Conservation (phyloP, 1,140 invertebrate species). For the Achroia grisella region DNA sequence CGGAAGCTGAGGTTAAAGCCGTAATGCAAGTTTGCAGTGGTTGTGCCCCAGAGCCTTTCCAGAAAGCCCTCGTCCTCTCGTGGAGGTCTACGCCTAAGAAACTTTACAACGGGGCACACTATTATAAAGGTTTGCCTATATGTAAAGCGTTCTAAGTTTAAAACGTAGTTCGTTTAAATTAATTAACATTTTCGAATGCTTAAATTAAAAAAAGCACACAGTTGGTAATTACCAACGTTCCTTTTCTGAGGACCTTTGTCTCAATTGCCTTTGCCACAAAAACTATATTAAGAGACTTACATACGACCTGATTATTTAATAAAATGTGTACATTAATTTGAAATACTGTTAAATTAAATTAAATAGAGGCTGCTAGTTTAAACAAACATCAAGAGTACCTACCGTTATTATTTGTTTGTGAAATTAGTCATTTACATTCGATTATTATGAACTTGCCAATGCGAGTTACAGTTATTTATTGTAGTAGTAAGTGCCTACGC, state of each 20-base stretch:
- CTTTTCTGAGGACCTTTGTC: too few relatives aligned
- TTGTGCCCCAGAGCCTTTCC: constrained; percentile 83
- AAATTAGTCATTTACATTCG: constrained; percentile 11
- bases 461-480: constrained; percentile 35
- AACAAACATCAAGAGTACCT: neutral
- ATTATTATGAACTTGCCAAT: constrained; percentile 21
- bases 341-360: too few relatives aligned
- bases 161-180: too few relatives aligned
- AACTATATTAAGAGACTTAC: too few relatives aligned
- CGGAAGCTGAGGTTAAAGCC: constrained; percentile 84
- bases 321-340: too few relatives aligned
- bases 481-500: constrained; percentile 11
- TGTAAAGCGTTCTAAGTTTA: constrained; percentile 81
- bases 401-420: neutral
- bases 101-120: constrained; percentile 82
- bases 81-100: constrained; percentile 85
- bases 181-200: too few relatives aligned
- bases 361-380: constrained; percentile 2
- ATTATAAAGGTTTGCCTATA: constrained; percentile 76
- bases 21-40: constrained; percentile 85
- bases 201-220: too few relatives aligned
- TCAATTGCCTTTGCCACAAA: too few relatives aligned
- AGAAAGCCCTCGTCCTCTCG: constrained; percentile 81
- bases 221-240: too few relatives aligned
- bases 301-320: too few relatives aligned